These are phyloP conservation scores for Alligator sinensis DNA, from an alignment of 2,113 vertebrate genomes.

Conservation along the genomic window DNA sequence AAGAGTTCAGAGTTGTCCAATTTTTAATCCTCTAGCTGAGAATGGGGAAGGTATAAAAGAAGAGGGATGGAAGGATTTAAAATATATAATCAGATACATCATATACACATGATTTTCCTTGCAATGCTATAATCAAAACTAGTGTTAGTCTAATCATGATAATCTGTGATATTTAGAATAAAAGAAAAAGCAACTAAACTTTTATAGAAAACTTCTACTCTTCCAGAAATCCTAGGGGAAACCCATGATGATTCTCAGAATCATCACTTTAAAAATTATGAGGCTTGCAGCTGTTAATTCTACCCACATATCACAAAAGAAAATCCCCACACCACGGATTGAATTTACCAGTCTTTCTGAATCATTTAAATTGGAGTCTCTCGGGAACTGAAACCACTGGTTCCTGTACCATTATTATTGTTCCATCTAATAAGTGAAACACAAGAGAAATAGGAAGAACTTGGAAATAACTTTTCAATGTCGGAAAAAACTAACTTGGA, in stretches of 20 bases:
- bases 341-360: slow-evolving; percentile 12
- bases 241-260: background rate
- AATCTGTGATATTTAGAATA: background rate
- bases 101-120: rapidly evolving
- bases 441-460: slow-evolving; percentile 30
- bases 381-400: background rate
- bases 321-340: background rate
- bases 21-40: background rate
- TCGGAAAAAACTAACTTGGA: background rate
- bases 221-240: background rate
- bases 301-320: background rate
- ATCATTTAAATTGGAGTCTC: background rate
- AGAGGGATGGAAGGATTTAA: background rate
- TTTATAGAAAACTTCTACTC: background rate
- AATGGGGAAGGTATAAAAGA: background rate
- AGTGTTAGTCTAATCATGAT: background rate
- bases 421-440: background rate
- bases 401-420: background rate
- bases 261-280: background rate
- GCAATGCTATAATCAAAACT: background rate
- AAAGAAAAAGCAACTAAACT: background rate
- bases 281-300: background rate
- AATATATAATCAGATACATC: rapidly evolving
- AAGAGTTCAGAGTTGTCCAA: background rate
- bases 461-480: background rate